phyloP scores from a whole-genome alignment of 1,140 invertebrate genomes.

The Maniola jurtina region DNA sequence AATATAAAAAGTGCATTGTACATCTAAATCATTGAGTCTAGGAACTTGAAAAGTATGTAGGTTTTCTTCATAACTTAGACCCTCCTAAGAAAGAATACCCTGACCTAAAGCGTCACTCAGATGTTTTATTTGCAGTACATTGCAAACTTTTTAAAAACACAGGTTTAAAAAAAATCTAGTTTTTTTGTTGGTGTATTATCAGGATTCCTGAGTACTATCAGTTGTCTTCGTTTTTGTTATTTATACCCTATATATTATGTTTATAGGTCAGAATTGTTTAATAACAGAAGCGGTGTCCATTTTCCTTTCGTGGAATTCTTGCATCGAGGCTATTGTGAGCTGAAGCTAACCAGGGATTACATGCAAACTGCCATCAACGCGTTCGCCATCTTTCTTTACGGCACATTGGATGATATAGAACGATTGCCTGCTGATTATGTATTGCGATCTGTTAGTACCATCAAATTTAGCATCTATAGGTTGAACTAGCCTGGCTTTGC shows the following conservation, averaged over 20 bases:
- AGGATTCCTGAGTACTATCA: background rate
- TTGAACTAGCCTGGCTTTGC: background rate
- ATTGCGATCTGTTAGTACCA: constrained; percentile 52
- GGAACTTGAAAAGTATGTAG: too few species aligned
- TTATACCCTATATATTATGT: background rate
- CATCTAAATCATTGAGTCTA: too few species aligned
- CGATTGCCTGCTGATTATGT: constrained; percentile 53
- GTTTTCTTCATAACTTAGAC: too few species aligned
- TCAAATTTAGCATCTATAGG: background rate
- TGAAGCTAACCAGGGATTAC: constrained; percentile 54
- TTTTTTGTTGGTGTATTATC: background rate
- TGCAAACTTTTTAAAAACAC: too few species aligned
- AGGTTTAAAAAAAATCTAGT: too few species aligned
- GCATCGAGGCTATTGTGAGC: constrained; percentile 43
- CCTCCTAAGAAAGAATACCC: too few species aligned
- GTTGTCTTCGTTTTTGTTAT: background rate
- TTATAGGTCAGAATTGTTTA: constrained; percentile 48
- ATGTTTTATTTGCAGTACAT: too few species aligned
- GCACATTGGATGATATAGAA: constrained; percentile 46
- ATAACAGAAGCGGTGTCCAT: constrained; percentile 49
- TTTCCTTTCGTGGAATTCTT: constrained; percentile 43
- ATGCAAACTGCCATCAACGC: constrained; percentile 70
- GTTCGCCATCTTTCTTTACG: constrained; percentile 57
- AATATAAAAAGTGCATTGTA: too few species aligned
- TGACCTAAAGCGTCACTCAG: too few species aligned